Evolutionary conservation across 2,888 invertebrate genomes (phyloP).

Genomic region (Hymenopus coronatus): DNA sequence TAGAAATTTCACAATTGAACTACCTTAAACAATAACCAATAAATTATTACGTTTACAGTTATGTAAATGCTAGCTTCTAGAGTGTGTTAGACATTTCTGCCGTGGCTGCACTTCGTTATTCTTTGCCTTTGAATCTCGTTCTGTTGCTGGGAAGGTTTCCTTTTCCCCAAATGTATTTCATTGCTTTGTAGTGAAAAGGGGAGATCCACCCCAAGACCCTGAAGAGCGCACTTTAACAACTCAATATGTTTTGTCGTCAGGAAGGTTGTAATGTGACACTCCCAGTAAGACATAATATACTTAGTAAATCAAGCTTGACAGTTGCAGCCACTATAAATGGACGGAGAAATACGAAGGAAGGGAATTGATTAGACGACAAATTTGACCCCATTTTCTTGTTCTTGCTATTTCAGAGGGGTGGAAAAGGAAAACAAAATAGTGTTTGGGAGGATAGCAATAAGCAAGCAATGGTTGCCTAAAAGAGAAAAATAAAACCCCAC

Average conservation of each 20-base stretch:
- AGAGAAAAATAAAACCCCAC: background rate
- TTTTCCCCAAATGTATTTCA: background rate
- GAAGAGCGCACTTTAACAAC: background rate
- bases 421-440: background rate
- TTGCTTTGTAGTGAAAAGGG: background rate
- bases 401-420: background rate
- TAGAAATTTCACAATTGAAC: too few species aligned
- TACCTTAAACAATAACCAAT: too few species aligned
- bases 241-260: background rate
- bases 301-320: slow-evolving; percentile 1
- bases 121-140: too few species aligned
- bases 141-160: background rate
- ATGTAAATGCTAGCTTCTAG: too few species aligned
- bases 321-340: background rate
- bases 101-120: too few species aligned
- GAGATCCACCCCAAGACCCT: background rate
- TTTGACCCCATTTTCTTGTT: slow-evolving; percentile 13
- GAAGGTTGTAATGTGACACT: background rate
- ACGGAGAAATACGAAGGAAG: background rate
- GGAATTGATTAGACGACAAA: slow-evolving; percentile 25
- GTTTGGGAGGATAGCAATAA: background rate
- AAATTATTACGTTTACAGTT: too few species aligned
- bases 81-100: too few species aligned
- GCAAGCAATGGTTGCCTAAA: background rate
- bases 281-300: background rate